A percentile compares a stretch with the other conserved stretches of the same genome.
phyloP scores from a whole-genome alignment of 2,888 invertebrate species.

The Synergus laeviventris region DNA sequence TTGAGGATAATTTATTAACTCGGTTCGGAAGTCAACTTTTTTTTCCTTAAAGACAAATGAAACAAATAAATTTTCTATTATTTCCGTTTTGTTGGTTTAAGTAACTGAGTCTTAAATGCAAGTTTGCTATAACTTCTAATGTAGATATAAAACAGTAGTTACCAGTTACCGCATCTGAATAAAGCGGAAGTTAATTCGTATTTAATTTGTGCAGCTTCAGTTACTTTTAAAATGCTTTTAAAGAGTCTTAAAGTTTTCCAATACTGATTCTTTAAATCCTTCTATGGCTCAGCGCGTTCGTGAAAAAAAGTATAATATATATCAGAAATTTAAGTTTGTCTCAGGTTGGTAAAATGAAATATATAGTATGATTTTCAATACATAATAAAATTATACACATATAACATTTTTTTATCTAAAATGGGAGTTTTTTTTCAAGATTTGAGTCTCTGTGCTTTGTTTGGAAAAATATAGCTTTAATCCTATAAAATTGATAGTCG shows the following conservation, averaged over 20 bases:
- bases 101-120: not conserved
- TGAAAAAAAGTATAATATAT: not conserved
- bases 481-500: no score
- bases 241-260: not conserved
- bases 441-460: no score
- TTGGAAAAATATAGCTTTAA: no score
- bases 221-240: not conserved
- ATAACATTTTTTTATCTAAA: no score
- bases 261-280: not conserved
- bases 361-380: not conserved
- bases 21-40: no score
- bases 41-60: no score
- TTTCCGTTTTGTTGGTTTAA: no score
- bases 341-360: not conserved
- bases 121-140: not conserved
- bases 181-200: not conserved
- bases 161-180: not conserved
- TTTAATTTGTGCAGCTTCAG: not conserved
- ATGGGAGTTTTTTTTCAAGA: no score
- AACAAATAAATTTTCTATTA: no score
- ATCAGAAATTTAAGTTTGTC: not conserved
- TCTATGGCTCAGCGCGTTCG: not conserved
- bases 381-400: not conserved
- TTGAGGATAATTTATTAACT: no score
- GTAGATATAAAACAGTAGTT: not conserved